Percentiles rank a stretch among this genome's conserved stretches.
phyloP scores from a whole-genome alignment of 2,888 invertebrate species.

The Acanthacorydalis orientalis region DNA sequence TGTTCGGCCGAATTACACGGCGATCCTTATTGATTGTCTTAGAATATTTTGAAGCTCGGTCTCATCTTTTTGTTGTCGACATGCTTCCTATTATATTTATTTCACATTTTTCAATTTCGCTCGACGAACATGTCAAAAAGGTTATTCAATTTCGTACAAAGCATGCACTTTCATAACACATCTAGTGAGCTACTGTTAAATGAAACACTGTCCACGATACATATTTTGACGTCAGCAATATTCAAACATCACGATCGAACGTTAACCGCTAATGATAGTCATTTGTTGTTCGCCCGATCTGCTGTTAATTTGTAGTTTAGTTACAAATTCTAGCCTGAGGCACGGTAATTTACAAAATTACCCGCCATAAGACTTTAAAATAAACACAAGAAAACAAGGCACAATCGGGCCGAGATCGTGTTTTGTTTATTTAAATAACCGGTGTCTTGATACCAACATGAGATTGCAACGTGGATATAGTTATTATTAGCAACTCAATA shows the following conservation, averaged over 20 bases:
- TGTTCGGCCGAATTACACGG: too few species aligned
- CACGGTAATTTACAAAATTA: constrained; percentile 37
- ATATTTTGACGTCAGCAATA: constrained; percentile 21
- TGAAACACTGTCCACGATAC: neutral
- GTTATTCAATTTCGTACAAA: neutral
- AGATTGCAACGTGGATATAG: constrained; percentile 10
- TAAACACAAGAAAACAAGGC: constrained; percentile 25
- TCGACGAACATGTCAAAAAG: neutral
- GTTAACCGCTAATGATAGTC: constrained; percentile 30
- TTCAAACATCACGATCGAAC: constrained; percentile 34
- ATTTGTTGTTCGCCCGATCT: constrained; percentile 40
- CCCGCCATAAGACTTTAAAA: constrained; percentile 30
- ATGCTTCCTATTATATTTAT: neutral
- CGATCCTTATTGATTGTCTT: too few species aligned
- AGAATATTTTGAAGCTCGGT: too few species aligned
- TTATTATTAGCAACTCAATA: neutral
- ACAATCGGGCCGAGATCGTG: constrained; percentile 19
- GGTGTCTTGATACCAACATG: constrained; percentile 10
- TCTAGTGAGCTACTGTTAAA: neutral
- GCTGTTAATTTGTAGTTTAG: constrained; percentile 47
- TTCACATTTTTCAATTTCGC: neutral
- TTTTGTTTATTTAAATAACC: constrained; percentile 29
- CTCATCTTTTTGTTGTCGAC: too few species aligned
- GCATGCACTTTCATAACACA: neutral
- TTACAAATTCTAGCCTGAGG: constrained; percentile 42